Percentiles rank a stretch among this genome's conserved stretches.
phyloP scores from a whole-genome alignment of 2,888 invertebrate genomes.

The Microplitis deprimator region DNA sequence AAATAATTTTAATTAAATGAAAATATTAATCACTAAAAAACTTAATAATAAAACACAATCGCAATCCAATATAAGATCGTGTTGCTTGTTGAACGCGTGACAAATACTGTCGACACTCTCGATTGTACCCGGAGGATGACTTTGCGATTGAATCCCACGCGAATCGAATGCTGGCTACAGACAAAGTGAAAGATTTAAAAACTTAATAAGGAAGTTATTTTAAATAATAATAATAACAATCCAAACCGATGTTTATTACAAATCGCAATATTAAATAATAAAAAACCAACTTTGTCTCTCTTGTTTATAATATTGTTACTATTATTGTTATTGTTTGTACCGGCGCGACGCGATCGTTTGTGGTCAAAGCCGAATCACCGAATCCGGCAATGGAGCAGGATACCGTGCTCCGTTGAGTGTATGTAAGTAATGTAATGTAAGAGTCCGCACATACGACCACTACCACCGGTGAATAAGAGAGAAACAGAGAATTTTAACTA shows the following conservation, averaged over 20 bases:
- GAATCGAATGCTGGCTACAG: neutral
- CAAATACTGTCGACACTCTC: constrained; percentile 21
- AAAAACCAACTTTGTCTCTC: neutral
- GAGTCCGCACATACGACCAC: constrained; percentile 23
- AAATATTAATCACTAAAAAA: constrained; percentile 1
- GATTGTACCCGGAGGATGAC: constrained; percentile 20
- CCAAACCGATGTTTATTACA: neutral
- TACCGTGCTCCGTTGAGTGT: constrained; percentile 51
- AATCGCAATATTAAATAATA: neutral
- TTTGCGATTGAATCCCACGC: constrained; percentile 21
- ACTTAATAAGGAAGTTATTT: neutral
- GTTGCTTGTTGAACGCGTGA: constrained; percentile 14
- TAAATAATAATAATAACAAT: constrained; percentile 10
- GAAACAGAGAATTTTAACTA: constrained; percentile 19
- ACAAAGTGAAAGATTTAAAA: neutral
- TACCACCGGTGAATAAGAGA: constrained; percentile 24
- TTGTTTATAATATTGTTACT: neutral
- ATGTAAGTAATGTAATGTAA: constrained; percentile 45
- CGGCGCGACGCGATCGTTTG: constrained; percentile 45
- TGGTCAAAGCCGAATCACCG: constrained; percentile 50
- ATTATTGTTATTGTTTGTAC: constrained; percentile 5
- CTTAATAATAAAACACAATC: neutral
- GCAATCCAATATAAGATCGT: neutral
- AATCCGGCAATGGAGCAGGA: constrained; percentile 53
- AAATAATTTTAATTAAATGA: neutral